Conservation (phyloP, 2,797 vertebrate genomes). For the Syncerus caffer region DNA sequence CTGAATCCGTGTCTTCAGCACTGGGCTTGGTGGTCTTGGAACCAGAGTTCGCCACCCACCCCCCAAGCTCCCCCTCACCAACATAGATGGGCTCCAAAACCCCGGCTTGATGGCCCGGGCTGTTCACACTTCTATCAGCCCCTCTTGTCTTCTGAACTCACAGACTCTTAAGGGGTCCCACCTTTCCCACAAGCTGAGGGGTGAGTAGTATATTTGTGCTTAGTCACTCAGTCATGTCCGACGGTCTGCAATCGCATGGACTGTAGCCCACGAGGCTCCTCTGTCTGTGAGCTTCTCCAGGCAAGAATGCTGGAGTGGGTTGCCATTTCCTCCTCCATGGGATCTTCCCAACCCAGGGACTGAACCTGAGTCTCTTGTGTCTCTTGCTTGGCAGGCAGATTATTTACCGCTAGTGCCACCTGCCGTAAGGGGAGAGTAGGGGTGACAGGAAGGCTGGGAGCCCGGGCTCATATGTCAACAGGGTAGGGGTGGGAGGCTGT, state of each 20-base stretch:
- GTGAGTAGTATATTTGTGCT: neutral
- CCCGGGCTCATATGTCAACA: accelerated
- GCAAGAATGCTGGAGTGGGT: neutral
- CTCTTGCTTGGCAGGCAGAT: neutral
- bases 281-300: accelerated
- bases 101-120: too few species aligned
- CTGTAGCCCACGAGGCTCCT: neutral
- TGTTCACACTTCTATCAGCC: neutral
- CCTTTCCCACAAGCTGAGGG: neutral
- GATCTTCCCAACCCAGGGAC: neutral
- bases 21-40: neutral
- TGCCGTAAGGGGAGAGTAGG: neutral
- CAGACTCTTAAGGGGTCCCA: neutral
- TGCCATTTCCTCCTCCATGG: neutral
- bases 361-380: neutral
- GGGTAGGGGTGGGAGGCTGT: neutral
- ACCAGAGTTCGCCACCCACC: neutral
- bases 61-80: neutral
- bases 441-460: neutral
- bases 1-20: neutral
- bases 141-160: neutral
- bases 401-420: neutral
- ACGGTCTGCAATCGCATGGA: neutral
- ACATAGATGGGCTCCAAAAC: neutral
- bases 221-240: neutral